Percentiles rank a stretch among this genome's conserved stretches.
Conservation (phyloP, 1,140 invertebrate species). For the Caenorhabditis brenneri region DNA sequence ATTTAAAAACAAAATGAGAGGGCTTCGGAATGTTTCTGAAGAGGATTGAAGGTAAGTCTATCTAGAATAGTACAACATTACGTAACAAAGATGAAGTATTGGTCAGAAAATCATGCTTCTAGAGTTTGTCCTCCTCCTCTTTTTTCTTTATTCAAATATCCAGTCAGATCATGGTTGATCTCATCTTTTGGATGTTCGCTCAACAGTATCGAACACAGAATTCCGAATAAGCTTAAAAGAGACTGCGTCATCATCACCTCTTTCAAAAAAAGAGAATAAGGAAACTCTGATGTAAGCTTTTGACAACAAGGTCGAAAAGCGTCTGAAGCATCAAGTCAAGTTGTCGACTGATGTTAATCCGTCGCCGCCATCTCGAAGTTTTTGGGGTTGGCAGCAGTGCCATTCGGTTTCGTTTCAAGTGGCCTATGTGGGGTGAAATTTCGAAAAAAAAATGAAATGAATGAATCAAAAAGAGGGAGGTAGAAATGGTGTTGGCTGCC, state of each 20-base stretch:
- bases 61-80: no score
- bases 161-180: constrained; percentile 28
- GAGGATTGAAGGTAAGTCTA: no score
- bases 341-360: background rate
- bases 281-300: constrained; percentile 4
- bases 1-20: no score
- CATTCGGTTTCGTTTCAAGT: constrained; percentile 42
- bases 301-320: constrained; percentile 20
- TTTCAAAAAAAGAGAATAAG: background rate
- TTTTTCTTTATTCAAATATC: background rate
- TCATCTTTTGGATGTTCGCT: constrained; percentile 34
- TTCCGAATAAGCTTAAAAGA: background rate
- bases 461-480: constrained; percentile 6
- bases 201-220: background rate
- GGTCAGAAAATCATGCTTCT: background rate
- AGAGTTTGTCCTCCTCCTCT: background rate
- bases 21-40: no score
- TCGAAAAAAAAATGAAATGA: constrained; percentile 1
- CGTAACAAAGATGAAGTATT: background rate
- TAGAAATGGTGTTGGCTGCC: background rate
- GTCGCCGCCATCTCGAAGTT: constrained; percentile 28
- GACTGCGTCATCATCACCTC: background rate
- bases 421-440: constrained; percentile 11
- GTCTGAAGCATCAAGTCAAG: constrained; percentile 30
- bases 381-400: background rate